Evolutionary conservation across 2,888 invertebrate species (phyloP).

Genomic region (Pelosia muscerda): DNA sequence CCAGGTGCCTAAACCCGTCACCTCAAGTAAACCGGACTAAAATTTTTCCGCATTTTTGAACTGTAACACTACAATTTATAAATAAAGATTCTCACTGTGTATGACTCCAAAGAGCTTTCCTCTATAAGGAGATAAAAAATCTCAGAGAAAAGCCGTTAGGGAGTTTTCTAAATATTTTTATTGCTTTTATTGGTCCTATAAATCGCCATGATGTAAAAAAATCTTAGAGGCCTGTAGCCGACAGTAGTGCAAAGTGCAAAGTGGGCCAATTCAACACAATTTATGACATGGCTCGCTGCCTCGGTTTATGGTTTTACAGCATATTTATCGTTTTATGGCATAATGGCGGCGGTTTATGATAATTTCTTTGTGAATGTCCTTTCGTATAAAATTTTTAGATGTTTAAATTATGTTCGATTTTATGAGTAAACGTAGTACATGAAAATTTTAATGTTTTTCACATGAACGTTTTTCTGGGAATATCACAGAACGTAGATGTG

Average conservation of each 20-base stretch:
- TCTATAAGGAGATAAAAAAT: not conserved
- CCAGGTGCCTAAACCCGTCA: too few relatives aligned
- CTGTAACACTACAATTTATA: not conserved
- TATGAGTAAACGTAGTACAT: constrained; percentile 19
- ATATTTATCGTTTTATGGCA: constrained; percentile 84
- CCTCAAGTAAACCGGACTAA: not conserved
- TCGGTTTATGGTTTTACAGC: constrained; percentile 84
- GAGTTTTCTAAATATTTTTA: constrained; percentile 31
- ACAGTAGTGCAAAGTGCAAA: constrained; percentile 71
- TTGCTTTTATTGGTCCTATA: constrained; percentile 43
- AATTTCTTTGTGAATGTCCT: constrained; percentile 63
- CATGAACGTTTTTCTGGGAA: not conserved
- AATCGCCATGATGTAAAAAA: constrained; percentile 48
- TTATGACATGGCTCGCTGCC: constrained; percentile 77
- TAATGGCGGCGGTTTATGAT: constrained; percentile 74
- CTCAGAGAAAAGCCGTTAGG: not conserved
- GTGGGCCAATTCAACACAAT: constrained; percentile 78
- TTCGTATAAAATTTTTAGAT: constrained; percentile 29
- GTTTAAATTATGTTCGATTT: constrained; percentile 30
- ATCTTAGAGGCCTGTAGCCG: constrained; percentile 49
- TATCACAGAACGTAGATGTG: not conserved
- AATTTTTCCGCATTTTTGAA: not conserved
- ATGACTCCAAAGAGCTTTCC: not conserved
- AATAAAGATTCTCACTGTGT: not conserved
- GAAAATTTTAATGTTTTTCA: constrained; percentile 9